Conservation (phyloP, 2,797 vertebrate genomes). For the Bovichtus diacanthus region DNA sequence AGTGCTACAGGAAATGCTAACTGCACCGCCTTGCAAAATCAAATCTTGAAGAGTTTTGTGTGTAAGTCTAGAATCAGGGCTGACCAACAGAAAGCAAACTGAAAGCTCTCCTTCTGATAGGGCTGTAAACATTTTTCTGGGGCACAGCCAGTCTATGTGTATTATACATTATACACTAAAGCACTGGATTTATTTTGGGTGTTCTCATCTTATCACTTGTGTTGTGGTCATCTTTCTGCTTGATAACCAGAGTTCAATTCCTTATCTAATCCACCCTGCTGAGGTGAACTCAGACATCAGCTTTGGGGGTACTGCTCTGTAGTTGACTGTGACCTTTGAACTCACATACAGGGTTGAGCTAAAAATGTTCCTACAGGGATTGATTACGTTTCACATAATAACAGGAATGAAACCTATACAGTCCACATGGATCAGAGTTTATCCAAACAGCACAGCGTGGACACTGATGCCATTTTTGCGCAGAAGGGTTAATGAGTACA, state of each 20-base stretch:
- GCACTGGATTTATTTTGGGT: no score
- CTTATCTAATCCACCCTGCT: not conserved
- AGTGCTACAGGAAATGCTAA: no score
- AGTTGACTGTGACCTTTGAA: slow-evolving; percentile 22
- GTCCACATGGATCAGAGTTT: slow-evolving; percentile 6
- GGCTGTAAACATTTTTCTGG: no score
- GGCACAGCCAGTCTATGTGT: no score
- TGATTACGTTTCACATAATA: not conserved
- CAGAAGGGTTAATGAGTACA: slow-evolving; percentile 34
- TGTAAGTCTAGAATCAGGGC: not conserved
- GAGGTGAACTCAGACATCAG: not conserved
- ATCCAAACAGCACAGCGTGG: slow-evolving; percentile 1
- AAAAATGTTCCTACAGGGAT: not conserved
- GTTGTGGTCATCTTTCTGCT: not conserved
- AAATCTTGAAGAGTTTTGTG: not conserved
- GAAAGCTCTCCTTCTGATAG: not conserved
- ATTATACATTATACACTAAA: no score
- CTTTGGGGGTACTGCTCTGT: not conserved
- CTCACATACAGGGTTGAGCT: not conserved
- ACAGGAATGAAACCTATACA: not conserved
- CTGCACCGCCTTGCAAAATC: not conserved
- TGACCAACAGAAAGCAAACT: not conserved
- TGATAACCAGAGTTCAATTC: not conserved
- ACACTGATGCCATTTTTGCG: not conserved
- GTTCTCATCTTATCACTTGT: no score